A percentile compares a stretch with the other conserved stretches of the same genome.
phyloP scores from a whole-genome alignment of 1,140 invertebrate genomes.

The Cydia strobilella region DNA sequence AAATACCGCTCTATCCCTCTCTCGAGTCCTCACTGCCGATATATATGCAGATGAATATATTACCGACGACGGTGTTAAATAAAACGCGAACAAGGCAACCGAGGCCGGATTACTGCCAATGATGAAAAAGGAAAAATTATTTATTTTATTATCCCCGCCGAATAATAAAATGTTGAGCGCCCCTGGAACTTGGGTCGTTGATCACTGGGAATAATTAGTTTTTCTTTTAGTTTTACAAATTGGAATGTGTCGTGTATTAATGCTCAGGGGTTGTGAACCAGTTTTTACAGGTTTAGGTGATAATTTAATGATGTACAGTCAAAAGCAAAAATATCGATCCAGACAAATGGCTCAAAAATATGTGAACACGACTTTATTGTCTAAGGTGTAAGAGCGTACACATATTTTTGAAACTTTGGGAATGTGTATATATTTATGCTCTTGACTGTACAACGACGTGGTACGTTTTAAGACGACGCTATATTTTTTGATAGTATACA shows the following conservation, averaged over 20 bases:
- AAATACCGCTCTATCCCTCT: conserved; percentile 6
- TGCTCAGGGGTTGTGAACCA: neutral
- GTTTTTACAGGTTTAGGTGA: neutral
- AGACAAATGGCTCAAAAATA: too few relatives aligned
- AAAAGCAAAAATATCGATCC: too few relatives aligned
- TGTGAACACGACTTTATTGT: too few relatives aligned
- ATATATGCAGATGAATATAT: conserved; percentile 43
- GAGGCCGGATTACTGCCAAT: conserved; percentile 37
- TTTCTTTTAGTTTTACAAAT: conserved; percentile 9
- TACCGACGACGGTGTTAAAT: conserved; percentile 38
- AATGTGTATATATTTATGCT: too few relatives aligned
- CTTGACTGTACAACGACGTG: too few relatives aligned
- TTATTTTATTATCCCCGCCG: conserved; percentile 41
- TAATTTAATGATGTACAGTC: too few relatives aligned
- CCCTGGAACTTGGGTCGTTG: conserved; percentile 48
- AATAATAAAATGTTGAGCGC: conserved; percentile 46
- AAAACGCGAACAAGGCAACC: conserved; percentile 36
- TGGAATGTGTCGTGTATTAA: conserved; percentile 1
- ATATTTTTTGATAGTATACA: too few relatives aligned
- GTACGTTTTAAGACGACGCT: too few relatives aligned
- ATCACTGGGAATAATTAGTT: conserved; percentile 28
- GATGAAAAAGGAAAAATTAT: conserved; percentile 42
- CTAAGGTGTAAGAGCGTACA: too few relatives aligned
- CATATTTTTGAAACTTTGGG: too few relatives aligned
- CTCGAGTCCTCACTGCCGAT: conserved; percentile 32